Percentiles rank a stretch among this genome's conserved stretches.
These are phyloP conservation scores for Dasypolia templi DNA, from an alignment of 2,888 invertebrate genomes.

Conservation along the genomic window DNA sequence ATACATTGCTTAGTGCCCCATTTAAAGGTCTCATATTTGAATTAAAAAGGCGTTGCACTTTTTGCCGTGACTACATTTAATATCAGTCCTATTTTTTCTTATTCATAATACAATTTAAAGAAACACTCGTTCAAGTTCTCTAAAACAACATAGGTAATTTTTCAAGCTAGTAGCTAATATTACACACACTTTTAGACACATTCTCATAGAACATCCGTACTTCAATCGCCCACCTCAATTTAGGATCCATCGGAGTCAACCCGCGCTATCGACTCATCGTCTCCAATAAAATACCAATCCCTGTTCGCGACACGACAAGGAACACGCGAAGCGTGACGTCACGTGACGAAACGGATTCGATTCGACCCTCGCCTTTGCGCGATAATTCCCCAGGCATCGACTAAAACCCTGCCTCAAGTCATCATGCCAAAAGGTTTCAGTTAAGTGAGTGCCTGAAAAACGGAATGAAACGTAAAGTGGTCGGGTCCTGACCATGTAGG, in stretches of 20 bases:
- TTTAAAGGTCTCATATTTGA: neutral
- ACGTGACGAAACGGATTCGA: constrained; percentile 59
- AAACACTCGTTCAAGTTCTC: neutral
- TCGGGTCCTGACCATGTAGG: constrained; percentile 16
- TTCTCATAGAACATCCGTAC: constrained; percentile 24
- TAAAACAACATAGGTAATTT: constrained; percentile 16
- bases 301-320: constrained; percentile 59
- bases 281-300: constrained; percentile 67
- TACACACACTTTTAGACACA: constrained; percentile 13
- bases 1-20: neutral
- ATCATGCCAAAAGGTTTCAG: constrained; percentile 56
- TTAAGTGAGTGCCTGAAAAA: constrained; percentile 39
- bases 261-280: constrained; percentile 57
- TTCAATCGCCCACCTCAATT: constrained; percentile 38
- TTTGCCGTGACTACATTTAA: neutral
- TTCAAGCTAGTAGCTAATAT: neutral
- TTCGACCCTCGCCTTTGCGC: constrained; percentile 51
- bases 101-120: neutral
- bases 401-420: constrained; percentile 53
- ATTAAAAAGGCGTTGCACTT: neutral
- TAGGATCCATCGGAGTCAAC: constrained; percentile 35
- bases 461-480: constrained; percentile 25
- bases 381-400: constrained; percentile 50
- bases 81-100: neutral
- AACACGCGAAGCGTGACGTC: constrained; percentile 58